Evolutionary conservation across 2,113 vertebrate species (phyloP).

Genomic region (Rousettus leschenaultii): DNA sequence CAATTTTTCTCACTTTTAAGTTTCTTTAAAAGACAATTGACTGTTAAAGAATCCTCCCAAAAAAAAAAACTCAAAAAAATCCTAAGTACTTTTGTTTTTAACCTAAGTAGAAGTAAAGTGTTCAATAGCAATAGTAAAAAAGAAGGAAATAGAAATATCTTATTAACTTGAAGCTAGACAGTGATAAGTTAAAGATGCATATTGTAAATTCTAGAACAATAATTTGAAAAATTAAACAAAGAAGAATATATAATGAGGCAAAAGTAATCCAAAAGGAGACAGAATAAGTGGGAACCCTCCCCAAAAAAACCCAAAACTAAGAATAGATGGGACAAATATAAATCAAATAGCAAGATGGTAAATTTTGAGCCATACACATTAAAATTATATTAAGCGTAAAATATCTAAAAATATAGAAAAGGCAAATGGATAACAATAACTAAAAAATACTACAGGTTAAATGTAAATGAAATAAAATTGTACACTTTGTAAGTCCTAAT

Average conservation of each 20-base stretch:
- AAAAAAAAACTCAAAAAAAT: too few relatives aligned
- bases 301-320: background rate
- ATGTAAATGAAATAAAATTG: background rate
- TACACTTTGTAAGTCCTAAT: background rate
- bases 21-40: background rate
- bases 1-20: background rate
- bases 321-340: background rate
- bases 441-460: background rate
- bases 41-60: background rate
- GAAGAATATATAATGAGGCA: background rate
- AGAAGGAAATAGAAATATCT: background rate
- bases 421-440: background rate
- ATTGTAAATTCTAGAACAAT: background rate
- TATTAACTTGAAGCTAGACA: background rate
- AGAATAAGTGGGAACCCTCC: background rate
- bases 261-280: background rate
- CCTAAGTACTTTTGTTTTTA: background rate
- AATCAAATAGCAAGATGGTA: background rate
- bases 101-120: background rate
- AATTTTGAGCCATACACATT: background rate
- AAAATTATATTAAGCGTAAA: background rate
- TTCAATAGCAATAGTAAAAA: background rate
- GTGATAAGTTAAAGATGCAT: background rate
- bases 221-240: background rate
- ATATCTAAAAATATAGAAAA: background rate